Conservation (phyloP, 2,113 vertebrate species). For the Rhabdomys dilectus region DNA sequence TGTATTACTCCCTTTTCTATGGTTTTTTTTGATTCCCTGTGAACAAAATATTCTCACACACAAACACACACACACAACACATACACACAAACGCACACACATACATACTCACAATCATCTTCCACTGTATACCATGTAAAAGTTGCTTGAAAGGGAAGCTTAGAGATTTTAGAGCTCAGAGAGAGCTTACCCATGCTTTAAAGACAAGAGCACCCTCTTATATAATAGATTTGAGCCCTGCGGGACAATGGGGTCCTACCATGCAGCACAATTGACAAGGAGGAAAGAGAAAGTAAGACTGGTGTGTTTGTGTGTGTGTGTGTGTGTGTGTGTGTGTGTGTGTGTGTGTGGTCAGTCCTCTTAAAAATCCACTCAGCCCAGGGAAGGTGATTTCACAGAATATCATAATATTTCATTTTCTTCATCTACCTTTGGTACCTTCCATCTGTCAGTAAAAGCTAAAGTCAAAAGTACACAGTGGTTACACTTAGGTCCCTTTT, state of each 20-base stretch:
- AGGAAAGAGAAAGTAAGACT: background rate
- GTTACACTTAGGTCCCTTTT: background rate
- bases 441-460: background rate
- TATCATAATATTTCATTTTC: background rate
- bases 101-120: background rate
- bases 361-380: background rate
- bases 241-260: background rate
- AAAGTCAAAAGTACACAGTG: background rate
- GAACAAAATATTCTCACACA: background rate
- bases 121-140: background rate
- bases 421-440: background rate
- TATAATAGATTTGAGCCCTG: background rate
- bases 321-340: too few relatives aligned
- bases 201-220: background rate
- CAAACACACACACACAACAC: background rate
- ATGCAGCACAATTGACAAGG: background rate
- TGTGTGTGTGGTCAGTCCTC: background rate
- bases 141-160: background rate
- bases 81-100: background rate
- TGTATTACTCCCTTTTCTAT: background rate
- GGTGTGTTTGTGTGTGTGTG: background rate
- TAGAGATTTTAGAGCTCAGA: background rate
- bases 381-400: background rate
- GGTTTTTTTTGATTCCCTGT: conserved; percentile 1
- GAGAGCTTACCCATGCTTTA: background rate